Evolutionary conservation across 2,888 invertebrate genomes (phyloP), one percentile per base, ranked within the genome.

Genomic region (Archaeoteleia sp.): DNA sequence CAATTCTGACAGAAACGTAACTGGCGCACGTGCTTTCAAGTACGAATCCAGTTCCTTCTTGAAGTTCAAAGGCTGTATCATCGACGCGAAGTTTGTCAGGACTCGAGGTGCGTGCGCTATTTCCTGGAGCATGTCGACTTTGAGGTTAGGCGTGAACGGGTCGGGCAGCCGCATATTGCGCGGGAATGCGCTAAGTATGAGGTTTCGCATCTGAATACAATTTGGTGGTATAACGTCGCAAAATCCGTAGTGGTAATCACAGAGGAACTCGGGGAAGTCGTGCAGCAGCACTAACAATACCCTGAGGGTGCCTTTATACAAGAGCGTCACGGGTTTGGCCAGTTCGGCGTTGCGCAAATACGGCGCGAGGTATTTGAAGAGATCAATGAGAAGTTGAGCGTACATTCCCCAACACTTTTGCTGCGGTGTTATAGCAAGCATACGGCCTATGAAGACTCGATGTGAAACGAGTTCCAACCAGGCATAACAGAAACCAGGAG

Each of bases 221-320:
- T 99, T 99, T 1, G 98, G 96, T 39, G 99, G 98, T 77, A 99
- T 98, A 66, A 96, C 97, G 86, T 99, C 99, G 86, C 99, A 98
- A 87, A 99, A 97, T 35, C 96, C 95, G 85, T 98, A 98, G 86
- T 99, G 98, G 86, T 98, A 98, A 85, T 99, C 99, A 86, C 98
- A 98, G 45, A 99, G 89, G 86, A 99, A 97, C 87, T 99, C 99
- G 0, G 99, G 99, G 86, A 99, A 99, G 85, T 99, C 99, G 83
- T 99, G 99, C 7, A 99, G 88, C 20, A 99, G 87, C 0, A 99
- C 97, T 29, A 99, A 88, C 45, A 99, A 88, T 5, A 99, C 96
- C 69, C 98, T 91, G 37, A 99, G 87, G 0, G 97, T 97, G 75
- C 97, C 98, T 87, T 97, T 97, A 88, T 99, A 99, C 14, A 99